Conservation (phyloP, 2,797 vertebrate genomes). For the Acomys russatus region DNA sequence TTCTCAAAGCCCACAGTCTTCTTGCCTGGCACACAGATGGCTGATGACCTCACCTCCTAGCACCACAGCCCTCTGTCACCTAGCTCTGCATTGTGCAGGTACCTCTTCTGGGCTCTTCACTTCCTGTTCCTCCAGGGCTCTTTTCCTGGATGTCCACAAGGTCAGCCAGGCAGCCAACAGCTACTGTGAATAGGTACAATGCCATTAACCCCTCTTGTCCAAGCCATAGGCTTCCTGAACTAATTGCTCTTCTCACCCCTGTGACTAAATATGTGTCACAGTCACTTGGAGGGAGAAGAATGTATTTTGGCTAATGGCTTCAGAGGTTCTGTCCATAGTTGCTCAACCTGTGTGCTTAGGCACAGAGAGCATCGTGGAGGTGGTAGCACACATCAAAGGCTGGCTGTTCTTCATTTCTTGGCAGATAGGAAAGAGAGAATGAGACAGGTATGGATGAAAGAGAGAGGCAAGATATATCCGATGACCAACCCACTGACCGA, state of each 20-base stretch:
- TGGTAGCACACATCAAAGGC: not conserved
- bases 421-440: not conserved
- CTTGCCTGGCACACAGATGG: not conserved
- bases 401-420: not conserved
- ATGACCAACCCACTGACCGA: not conserved
- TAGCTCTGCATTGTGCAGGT: not conserved
- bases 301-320: not conserved
- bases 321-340: not conserved
- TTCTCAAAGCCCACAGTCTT: not conserved
- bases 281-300: not conserved
- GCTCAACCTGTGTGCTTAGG: not conserved
- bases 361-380: not conserved
- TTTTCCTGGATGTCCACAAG: not conserved
- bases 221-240: no score
- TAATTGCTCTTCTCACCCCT: not conserved
- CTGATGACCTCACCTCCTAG: not conserved
- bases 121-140: not conserved
- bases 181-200: no score
- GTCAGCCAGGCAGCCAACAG: not conserved
- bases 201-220: not conserved
- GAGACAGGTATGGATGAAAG: not conserved
- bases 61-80: fast-evolving
- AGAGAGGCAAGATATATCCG: not conserved
- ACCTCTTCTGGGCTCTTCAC: not conserved
- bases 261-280: not conserved